These are phyloP conservation scores for Leucozona laternaria DNA, from an alignment of 2,888 invertebrate genomes.

Conservation along the genomic window DNA sequence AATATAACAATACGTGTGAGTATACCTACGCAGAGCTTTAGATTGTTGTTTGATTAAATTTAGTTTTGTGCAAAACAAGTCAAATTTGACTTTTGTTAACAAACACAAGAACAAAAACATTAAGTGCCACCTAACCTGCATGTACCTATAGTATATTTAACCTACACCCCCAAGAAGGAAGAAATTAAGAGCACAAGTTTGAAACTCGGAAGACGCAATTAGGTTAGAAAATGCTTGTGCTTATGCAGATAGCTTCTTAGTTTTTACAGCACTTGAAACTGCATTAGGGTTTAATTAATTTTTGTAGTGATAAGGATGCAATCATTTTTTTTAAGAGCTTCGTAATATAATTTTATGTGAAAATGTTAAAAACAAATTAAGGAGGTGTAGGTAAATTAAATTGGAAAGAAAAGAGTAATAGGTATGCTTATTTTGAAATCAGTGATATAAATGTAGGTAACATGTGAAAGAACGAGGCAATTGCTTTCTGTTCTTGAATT, in stretches of 20 bases:
- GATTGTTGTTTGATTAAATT: slow-evolving; percentile 8
- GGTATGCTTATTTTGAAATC: too few species aligned
- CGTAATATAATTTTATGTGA: too few species aligned
- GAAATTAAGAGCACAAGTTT: background rate
- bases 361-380: too few species aligned
- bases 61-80: background rate
- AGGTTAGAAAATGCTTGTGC: background rate
- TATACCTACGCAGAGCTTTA: too few species aligned
- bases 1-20: slow-evolving; percentile 4
- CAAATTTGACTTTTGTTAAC: background rate
- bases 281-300: background rate
- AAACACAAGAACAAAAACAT: background rate
- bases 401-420: too few species aligned
- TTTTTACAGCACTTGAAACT: background rate
- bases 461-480: too few species aligned
- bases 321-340: too few species aligned
- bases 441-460: too few species aligned
- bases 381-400: too few species aligned
- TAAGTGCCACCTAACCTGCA: background rate
- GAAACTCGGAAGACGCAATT: background rate
- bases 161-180: background rate
- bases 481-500: too few species aligned
- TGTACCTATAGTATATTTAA: too few species aligned
- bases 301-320: background rate
- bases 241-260: background rate